Base-by-base conservation (phyloP, 2,888 invertebrate genomes). In the Melanostoma mellinum region DNA sequence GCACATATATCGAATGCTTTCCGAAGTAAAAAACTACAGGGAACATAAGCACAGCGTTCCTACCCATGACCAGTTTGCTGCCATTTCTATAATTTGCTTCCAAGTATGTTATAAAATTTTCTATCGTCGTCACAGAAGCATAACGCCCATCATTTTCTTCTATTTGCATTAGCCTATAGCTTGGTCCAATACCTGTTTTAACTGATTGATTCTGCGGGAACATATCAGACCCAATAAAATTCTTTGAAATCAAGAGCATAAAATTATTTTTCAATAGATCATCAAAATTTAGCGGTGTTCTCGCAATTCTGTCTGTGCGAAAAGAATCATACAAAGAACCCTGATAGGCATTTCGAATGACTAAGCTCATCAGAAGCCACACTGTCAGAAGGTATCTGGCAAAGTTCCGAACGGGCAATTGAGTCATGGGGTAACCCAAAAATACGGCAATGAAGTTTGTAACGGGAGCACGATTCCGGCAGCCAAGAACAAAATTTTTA, bases 341-440 rank as follows among this genome's bases (percentile, higher is more conserved):
- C 80, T 90, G 90, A 61, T 90, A 90, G 38, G 89, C 89, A 46
- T 87, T 88, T 2, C 90, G 88, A 38, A 90, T 53, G 6, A 90
- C 86, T 3, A 90, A 63, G 0, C 88, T 87, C 2, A 86, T 72
- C 0, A 89, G 40, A 6, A 90, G 52, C 90, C 89, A 90, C 6
- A 86, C 58, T 56, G 87, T 79, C 3, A 90, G 40, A 6, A 89
- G 61, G 10, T 87, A 88, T 0, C 90, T 88, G 2, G 88, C 82
- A 10, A 88, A 87, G 3, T 85, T 87, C 2, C 81, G 58, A 2
- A 69, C 72, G 0, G 90, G 88, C 1, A 36, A 50, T 0, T 35
- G 38, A 0, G 84, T 85, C 2, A 90, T 61, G 2, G 89, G 85
- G 9, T 88, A 88, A 0, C 90, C 90, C 9, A 89, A 58, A 0